Conservation (phyloP, 2,113 vertebrate species). For the Aythya baeri region DNA sequence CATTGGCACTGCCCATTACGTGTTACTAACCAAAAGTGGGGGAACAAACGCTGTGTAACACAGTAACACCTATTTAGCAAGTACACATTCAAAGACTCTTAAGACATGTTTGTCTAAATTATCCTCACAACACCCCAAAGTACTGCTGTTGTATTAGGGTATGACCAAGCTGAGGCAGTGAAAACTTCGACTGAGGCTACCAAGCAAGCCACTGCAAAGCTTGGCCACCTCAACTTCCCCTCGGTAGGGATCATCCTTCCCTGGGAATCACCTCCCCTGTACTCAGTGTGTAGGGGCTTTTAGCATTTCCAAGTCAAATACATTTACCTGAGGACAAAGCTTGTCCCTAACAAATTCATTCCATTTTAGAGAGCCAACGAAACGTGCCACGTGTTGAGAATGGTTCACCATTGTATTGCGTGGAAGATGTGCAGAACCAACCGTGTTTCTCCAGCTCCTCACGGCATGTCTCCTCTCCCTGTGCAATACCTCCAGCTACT, state of each 20-base stretch:
- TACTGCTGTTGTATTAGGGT: no score
- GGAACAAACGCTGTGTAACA: rapidly evolving
- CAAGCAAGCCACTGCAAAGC: neutral
- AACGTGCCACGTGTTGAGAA: neutral
- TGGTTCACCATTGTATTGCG: neutral
- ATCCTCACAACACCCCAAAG: neutral
- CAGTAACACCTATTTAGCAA: neutral
- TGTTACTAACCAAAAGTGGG: neutral
- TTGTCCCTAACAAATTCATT: neutral
- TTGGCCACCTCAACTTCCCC: neutral
- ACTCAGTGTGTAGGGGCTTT: neutral
- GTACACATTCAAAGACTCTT: neutral
- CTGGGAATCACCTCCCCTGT: neutral
- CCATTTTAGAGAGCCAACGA: neutral
- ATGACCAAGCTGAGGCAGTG: neutral
- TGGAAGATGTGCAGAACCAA: neutral
- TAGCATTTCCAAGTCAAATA: neutral
- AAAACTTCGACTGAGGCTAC: neutral
- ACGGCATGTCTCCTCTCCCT: neutral
- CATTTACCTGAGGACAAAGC: neutral
- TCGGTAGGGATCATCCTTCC: neutral
- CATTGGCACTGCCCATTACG: neutral
- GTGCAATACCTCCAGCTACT: neutral
- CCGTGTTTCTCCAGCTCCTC: neutral
- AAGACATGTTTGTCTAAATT: neutral